Evolutionary conservation across 1,140 invertebrate genomes (phyloP).

Genomic region (Copidosoma floridanum): DNA sequence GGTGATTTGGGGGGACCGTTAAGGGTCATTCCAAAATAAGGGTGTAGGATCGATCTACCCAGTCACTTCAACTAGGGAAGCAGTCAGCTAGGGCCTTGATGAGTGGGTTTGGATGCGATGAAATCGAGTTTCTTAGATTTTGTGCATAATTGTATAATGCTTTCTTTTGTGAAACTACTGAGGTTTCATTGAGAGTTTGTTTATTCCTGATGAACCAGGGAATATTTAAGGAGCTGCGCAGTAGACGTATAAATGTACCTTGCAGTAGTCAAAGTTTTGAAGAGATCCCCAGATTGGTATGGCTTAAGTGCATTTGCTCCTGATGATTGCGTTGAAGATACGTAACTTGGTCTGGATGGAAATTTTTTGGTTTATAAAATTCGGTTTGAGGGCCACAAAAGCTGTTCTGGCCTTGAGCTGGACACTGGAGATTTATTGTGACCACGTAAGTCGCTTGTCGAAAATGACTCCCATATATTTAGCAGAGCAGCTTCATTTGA

Average conservation of each 20-base stretch:
- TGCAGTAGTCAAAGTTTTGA: not conserved
- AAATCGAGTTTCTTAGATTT: no score
- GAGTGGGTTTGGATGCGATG: no score
- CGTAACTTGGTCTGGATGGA: slow-evolving; percentile 1
- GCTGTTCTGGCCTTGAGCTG: not conserved
- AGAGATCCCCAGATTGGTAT: slow-evolving; percentile 21
- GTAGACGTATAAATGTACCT: not conserved
- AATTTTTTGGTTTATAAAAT: slow-evolving; percentile 5
- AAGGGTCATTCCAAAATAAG: no score
- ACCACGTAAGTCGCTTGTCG: slow-evolving; percentile 2
- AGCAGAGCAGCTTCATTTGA: not conserved
- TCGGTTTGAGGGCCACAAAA: slow-evolving; percentile 8
- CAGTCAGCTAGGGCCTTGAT: no score
- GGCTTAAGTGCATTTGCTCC: slow-evolving; percentile 14
- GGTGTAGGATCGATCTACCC: no score
- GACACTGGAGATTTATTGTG: not conserved
- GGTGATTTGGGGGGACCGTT: no score
- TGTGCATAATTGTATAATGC: no score
- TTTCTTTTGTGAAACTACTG: no score
- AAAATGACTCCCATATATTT: slow-evolving; percentile 14
- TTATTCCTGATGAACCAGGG: slow-evolving; percentile 14
- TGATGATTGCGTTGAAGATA: slow-evolving; percentile 19
- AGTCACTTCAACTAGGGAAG: no score
- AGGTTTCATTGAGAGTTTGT: slow-evolving; percentile 14
- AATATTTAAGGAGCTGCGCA: no score